These are phyloP conservation scores for Magallana ariakensis DNA, from an alignment of 1,140 invertebrate species.

Conservation along the genomic window DNA sequence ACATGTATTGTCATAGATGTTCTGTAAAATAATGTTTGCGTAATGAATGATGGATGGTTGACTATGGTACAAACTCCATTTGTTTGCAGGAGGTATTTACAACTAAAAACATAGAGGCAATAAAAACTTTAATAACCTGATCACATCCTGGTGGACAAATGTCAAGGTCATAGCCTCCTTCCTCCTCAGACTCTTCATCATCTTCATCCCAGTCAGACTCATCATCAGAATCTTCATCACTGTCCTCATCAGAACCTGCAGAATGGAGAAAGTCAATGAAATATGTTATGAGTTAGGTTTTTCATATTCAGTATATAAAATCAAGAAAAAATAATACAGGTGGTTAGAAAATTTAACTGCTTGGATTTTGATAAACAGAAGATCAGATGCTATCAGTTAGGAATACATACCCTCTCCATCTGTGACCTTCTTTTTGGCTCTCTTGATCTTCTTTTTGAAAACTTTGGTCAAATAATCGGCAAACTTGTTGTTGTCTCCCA, in stretches of 20 bases:
- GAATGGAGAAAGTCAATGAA: not conserved
- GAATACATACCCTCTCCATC: conserved; percentile 73
- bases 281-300: not conserved
- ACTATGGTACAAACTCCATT: too few species aligned
- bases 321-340: not conserved
- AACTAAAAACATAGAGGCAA: not conserved
- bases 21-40: conserved; percentile 79
- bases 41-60: too few species aligned
- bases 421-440: conserved; percentile 78
- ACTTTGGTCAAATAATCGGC: conserved; percentile 87
- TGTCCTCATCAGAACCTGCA: conserved; percentile 78
- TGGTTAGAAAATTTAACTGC: too few species aligned
- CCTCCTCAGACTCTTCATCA: conserved; percentile 78
- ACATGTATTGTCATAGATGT: conserved; percentile 77
- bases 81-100: not conserved
- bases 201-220: conserved; percentile 78
- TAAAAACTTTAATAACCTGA: conserved; percentile 68
- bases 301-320: not conserved
- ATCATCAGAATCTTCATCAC: conserved; percentile 78
- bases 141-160: conserved; percentile 88
- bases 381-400: not conserved
- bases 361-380: not conserved
- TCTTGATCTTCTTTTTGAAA: conserved; percentile 86
- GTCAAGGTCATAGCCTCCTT: conserved; percentile 84
- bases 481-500: conserved; percentile 86